Evolutionary conservation across 1,140 invertebrate genomes (phyloP).

Genomic region (Caenorhabditis latens): DNA sequence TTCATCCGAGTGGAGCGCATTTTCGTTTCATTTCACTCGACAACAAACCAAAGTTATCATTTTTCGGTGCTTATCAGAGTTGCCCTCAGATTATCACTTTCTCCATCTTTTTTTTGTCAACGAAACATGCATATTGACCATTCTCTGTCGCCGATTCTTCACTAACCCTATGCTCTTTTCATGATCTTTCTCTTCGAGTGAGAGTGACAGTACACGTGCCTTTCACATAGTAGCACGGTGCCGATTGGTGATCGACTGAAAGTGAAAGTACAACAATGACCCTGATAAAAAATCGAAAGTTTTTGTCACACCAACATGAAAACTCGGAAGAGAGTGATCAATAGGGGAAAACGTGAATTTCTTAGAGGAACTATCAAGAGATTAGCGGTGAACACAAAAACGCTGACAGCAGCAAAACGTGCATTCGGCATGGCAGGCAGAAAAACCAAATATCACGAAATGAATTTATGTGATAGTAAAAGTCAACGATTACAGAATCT

Average conservation of each 20-base stretch:
- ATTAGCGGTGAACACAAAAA: neutral
- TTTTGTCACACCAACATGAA: neutral
- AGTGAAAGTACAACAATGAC: conserved; percentile 20
- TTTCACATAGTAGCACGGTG: conserved; percentile 49
- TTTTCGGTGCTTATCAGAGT: neutral
- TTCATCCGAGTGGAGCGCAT: conserved; percentile 25
- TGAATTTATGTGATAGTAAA: conserved; percentile 3
- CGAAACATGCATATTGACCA: conserved; percentile 41
- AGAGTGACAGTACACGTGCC: conserved; percentile 21
- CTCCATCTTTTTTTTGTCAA: conserved; percentile 21
- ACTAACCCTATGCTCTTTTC: conserved; percentile 2
- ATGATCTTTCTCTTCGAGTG: neutral
- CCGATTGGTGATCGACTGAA: neutral
- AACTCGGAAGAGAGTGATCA: neutral
- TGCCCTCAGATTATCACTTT: conserved; percentile 40
- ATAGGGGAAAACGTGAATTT: neutral
- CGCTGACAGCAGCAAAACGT: conserved; percentile 46
- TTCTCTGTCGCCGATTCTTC: conserved; percentile 14
- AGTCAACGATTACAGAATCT: conserved; percentile 38
- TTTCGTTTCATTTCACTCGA: conserved; percentile 49
- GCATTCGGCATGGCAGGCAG: conserved; percentile 4
- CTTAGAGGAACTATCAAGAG: neutral
- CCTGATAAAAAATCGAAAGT: conserved; percentile 25
- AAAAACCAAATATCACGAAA: neutral
- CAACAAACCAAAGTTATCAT: conserved; percentile 39